A percentile compares a stretch with the other conserved stretches of the same genome.
phyloP scores from a whole-genome alignment of 1,140 invertebrate genomes.

The Drosophila persimilis region DNA sequence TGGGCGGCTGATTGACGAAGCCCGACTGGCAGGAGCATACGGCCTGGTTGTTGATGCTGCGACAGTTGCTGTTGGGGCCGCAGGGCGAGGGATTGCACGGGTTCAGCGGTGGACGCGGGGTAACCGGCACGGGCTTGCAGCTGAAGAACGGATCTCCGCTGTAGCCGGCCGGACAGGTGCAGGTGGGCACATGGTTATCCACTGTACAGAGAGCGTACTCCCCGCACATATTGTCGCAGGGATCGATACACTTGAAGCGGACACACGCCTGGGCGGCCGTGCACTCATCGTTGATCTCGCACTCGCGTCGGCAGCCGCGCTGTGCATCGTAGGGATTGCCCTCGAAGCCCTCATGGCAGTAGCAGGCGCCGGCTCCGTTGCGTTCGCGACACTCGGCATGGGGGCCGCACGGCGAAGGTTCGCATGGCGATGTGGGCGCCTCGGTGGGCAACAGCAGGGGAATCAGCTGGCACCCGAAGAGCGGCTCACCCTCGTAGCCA shows the following conservation, averaged over 20 bases:
- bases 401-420: slow-evolving; percentile 88
- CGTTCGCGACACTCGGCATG: slow-evolving; percentile 88
- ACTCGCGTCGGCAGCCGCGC: slow-evolving; percentile 89
- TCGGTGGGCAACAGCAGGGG: slow-evolving; percentile 81
- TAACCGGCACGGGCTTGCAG: slow-evolving; percentile 86
- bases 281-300: slow-evolving; percentile 90
- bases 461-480: slow-evolving; percentile 85
- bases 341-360: slow-evolving; percentile 87
- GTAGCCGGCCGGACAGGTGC: slow-evolving; percentile 88
- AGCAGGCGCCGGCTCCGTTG: slow-evolving; percentile 87
- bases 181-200: slow-evolving; percentile 89
- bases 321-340: slow-evolving; percentile 87
- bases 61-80: slow-evolving; percentile 89
- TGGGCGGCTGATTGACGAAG: slow-evolving; percentile 90
- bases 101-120: slow-evolving; percentile 75
- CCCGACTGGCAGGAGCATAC: slow-evolving; percentile 88
- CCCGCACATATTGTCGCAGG: slow-evolving; percentile 90
- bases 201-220: slow-evolving; percentile 89
- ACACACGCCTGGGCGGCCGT: slow-evolving; percentile 87
- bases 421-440: slow-evolving; percentile 86
- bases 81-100: slow-evolving; percentile 87
- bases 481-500: slow-evolving; percentile 90
- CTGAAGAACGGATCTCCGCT: slow-evolving; percentile 92
- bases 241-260: slow-evolving; percentile 90
- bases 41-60: slow-evolving; percentile 86